phyloP scores from a whole-genome alignment of 2,113 vertebrate genomes.

The Larimichthys crocea region DNA sequence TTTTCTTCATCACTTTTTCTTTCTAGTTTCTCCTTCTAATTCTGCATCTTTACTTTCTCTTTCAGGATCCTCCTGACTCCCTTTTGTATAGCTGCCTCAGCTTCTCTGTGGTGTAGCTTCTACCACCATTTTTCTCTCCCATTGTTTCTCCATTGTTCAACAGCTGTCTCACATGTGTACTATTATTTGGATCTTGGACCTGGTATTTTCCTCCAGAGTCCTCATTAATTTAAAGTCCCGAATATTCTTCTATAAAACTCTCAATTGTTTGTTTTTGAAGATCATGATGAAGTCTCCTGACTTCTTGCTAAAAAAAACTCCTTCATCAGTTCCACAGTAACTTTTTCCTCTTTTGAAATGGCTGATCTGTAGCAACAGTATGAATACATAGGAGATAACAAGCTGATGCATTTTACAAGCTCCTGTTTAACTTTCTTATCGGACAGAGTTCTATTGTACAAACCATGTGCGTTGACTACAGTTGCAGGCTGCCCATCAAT shows the following conservation, averaged over 20 bases:
- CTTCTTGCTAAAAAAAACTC: constrained; percentile 62
- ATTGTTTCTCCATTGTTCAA: constrained; percentile 30
- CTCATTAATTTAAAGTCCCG: background rate
- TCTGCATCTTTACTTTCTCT: constrained; percentile 46
- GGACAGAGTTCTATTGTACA: constrained; percentile 31
- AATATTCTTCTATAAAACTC: background rate
- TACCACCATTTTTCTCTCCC: constrained; percentile 37
- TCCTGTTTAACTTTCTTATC: constrained; percentile 13
- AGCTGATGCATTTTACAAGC: constrained; percentile 43
- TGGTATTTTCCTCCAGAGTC: constrained; percentile 52
- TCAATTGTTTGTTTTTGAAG: constrained; percentile 15
- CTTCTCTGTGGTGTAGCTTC: constrained; percentile 49
- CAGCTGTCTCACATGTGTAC: constrained; percentile 42
- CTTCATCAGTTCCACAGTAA: constrained; percentile 56
- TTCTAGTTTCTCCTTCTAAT: constrained; percentile 10
- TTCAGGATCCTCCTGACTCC: constrained; percentile 46
- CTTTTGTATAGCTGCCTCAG: constrained; percentile 49
- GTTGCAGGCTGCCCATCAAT: background rate
- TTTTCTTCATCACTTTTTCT: background rate
- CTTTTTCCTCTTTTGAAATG: constrained; percentile 63
- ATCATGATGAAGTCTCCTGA: constrained; percentile 44
- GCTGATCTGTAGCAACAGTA: constrained; percentile 59
- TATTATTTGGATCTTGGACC: background rate
- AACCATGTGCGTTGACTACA: constrained; percentile 41
- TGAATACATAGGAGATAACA: constrained; percentile 62